Evolutionary conservation across 2,888 invertebrate species (phyloP), one percentile per base, ranked within the genome.

Genomic region (Cheiracanthium punctorium): DNA sequence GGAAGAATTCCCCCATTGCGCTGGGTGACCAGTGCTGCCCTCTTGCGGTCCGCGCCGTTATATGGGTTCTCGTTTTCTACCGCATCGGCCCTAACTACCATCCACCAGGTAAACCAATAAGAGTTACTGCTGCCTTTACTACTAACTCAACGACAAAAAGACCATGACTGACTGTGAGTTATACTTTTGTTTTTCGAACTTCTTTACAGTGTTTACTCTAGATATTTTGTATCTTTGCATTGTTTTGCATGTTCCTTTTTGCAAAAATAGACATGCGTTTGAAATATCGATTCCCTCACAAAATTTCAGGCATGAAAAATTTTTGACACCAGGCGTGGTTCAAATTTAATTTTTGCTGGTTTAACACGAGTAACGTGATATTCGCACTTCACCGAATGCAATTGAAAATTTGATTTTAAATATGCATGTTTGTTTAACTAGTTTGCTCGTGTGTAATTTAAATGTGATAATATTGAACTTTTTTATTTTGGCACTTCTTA

Each of bases 101-200:
- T 76, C 70, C 64, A 72, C 67, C n/a, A 84, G 71, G 72, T 73
- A 81, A 69, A 43, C 30, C 77, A 77, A 67, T 74, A 65, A n/a
- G 48, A 77, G 77, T 77, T 84, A 67, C 65, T 20, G 82, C 24
- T 33, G 30, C 12, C 33, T 20, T 58, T 73, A 52, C 75, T 41
- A 30, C 43, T n/a, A 33, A 17, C 64, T 52, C 14, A 41, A 12
- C n/a, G 32, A 67, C 52, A 32, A 24, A 52, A 32, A 33, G 28
- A 84, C n/a, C n/a, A 84, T 84, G 82, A 20, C 67, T n/a, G 82
- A 84, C 52, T 77, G 82, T 84, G n/a, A 84, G 82, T 84, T 77
- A 28, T 10, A 10, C n/a, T n/a, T 67, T 24, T 28, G 12, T 64
- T 30, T 67, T 17, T 30, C 14, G 14, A 12, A 67, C 32, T 30